Percentiles rank a stretch among this genome's conserved stretches.
Conservation (phyloP, 2,888 invertebrate species). For the Drosophila neonasuta region DNA sequence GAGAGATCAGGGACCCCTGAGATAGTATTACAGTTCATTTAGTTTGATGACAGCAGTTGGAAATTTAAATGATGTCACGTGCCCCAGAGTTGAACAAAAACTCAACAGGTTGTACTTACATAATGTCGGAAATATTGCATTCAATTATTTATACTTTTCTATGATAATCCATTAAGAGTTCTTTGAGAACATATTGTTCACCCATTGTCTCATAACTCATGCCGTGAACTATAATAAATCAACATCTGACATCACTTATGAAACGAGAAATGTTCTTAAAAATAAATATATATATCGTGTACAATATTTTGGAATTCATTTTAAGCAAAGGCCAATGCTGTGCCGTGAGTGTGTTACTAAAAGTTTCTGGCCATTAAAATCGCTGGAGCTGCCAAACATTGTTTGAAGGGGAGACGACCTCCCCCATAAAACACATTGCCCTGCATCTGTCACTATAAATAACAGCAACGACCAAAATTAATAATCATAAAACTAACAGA, state of each 20-base stretch:
- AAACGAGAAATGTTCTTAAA: conserved; percentile 29
- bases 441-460: conserved; percentile 74
- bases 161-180: background rate
- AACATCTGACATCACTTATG: conserved; percentile 38
- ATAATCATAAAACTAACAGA: conserved; percentile 59
- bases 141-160: background rate
- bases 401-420: background rate
- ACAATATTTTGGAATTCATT: conserved; percentile 30
- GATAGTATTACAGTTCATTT: conserved; percentile 36
- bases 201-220: conserved; percentile 41
- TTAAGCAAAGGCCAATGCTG: conserved; percentile 35
- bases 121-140: background rate
- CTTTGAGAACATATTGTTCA: background rate
- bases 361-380: conserved; percentile 58
- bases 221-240: conserved; percentile 38
- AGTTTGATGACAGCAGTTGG: conserved; percentile 36
- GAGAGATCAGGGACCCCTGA: conserved; percentile 5
- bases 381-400: conserved; percentile 26
- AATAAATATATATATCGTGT: conserved; percentile 7
- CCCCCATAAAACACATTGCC: conserved; percentile 56
- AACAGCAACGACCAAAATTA: conserved; percentile 56
- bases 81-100: conserved; percentile 32
- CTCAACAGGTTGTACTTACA: background rate
- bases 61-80: conserved; percentile 47
- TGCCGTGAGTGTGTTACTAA: conserved; percentile 35